Base-by-base conservation (phyloP, 2,113 vertebrate genomes). In the Oryzias curvinotus region DNA sequence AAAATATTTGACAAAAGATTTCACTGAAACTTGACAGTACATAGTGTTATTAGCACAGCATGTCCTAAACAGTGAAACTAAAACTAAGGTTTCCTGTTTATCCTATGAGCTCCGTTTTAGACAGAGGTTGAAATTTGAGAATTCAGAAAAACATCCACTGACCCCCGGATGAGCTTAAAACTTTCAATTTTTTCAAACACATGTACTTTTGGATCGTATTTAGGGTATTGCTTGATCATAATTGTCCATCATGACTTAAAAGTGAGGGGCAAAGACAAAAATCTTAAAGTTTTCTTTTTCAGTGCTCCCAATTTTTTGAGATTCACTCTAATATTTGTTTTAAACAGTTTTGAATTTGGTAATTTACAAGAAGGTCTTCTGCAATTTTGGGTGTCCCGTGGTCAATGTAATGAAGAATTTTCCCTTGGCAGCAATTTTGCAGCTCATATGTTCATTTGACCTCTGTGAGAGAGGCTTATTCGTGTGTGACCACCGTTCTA, bases 401-500 rank as follows among this genome's bases (percentile, higher is more conserved):
- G 44, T 54, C 56, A 52, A 62, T 52, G 48, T 62, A 48, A 44
- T 70, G 43, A 46, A 61, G 43, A 56, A 26, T 68, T 76, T 64
- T 71, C 26, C 59, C 49, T 53, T 62, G 73, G 63, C 52, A 71
- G 62, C 52, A 55, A 75, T 80, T 82, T 65, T 46, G 55, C 42
- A 41, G 71, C 59, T 61, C 47, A 44, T 42, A 60, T 64, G 71
- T 77, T 65, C 55, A 68, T 72, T 63, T 80, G 64, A 85, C 85
- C 80, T 79, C 65, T 77, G 61, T 52, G 71, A 75, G 61, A 78
- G 74, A 54, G 59, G 61, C 60, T 71, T 73, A 71, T 78, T 76
- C 69, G 50, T 41, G 71, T 71, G 57, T 62, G 53, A 65, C 68
- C 57, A 43, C 62, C 10, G 30, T 69, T 74, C 52, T 78, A 17